Evolutionary conservation across 2,113 vertebrate species (phyloP).

Genomic region (Catharus fuscescens): DNA sequence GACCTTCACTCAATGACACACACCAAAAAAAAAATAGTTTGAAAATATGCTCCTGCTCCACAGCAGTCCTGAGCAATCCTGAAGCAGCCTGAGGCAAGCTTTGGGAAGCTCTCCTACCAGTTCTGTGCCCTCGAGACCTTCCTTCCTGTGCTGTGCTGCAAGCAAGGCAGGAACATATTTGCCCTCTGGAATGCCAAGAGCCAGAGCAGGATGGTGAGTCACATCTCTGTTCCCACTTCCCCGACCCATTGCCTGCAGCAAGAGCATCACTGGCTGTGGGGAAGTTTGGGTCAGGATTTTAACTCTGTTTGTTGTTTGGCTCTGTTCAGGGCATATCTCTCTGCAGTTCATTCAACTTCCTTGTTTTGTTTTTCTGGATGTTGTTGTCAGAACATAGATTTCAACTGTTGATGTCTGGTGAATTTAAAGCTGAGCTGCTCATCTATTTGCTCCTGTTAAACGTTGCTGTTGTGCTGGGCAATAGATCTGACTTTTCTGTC

Average conservation of each 20-base stretch:
- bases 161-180: background rate
- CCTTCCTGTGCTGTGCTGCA: background rate
- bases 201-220: background rate
- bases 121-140: background rate
- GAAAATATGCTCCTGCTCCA: background rate
- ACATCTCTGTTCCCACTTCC: background rate
- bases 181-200: background rate
- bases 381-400: background rate
- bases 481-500: background rate
- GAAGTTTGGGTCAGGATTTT: background rate
- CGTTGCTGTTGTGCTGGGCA: background rate
- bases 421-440: conserved; percentile 16
- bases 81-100: background rate
- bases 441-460: background rate
- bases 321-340: background rate
- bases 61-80: background rate
- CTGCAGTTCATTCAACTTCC: conserved; percentile 36
- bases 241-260: background rate
- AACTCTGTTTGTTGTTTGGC: background rate
- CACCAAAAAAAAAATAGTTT: background rate
- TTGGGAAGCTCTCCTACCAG: background rate
- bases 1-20: background rate
- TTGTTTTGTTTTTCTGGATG: conserved; percentile 18
- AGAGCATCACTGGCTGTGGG: background rate
- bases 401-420: background rate